phyloP scores from a whole-genome alignment of 2,113 vertebrate genomes.

The Podocnemis expansa region DNA sequence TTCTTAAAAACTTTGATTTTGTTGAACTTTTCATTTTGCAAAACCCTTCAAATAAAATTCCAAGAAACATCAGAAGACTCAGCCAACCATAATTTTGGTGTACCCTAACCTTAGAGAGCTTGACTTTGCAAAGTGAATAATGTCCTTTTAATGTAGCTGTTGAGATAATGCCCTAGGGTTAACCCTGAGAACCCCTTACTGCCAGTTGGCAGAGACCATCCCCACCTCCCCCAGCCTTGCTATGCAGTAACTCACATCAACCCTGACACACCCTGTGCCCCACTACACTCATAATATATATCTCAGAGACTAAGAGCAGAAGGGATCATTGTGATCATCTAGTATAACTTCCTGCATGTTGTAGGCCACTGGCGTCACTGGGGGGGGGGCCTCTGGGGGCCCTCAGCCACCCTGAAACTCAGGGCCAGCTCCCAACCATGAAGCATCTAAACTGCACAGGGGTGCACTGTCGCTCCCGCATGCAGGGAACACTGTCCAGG shows the following conservation, averaged over 20 bases:
- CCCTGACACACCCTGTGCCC: too few species aligned
- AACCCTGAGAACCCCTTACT: not conserved
- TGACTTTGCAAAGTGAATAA: not conserved
- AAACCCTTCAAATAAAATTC: not conserved
- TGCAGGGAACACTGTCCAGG: too few species aligned
- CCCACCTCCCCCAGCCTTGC: not conserved
- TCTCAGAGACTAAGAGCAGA: too few species aligned
- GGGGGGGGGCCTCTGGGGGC: too few species aligned
- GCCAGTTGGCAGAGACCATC: not conserved
- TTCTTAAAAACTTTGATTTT: not conserved
- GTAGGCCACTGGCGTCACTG: too few species aligned
- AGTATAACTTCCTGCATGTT: too few species aligned
- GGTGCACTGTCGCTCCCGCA: too few species aligned
- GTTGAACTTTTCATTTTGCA: not conserved
- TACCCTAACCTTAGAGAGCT: not conserved
- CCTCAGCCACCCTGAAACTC: too few species aligned
- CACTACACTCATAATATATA: too few species aligned
- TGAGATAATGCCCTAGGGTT: not conserved
- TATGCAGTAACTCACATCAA: not conserved
- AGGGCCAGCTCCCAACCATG: too few species aligned
- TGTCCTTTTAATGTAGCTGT: not conserved
- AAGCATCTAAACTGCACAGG: too few species aligned
- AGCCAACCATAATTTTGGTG: not conserved
- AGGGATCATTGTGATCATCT: too few species aligned
- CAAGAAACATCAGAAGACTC: not conserved